A percentile compares a stretch with the other conserved stretches of the same genome.
Evolutionary conservation across 2,113 vertebrate genomes (phyloP).

Genomic region (Accipiter cooperii): DNA sequence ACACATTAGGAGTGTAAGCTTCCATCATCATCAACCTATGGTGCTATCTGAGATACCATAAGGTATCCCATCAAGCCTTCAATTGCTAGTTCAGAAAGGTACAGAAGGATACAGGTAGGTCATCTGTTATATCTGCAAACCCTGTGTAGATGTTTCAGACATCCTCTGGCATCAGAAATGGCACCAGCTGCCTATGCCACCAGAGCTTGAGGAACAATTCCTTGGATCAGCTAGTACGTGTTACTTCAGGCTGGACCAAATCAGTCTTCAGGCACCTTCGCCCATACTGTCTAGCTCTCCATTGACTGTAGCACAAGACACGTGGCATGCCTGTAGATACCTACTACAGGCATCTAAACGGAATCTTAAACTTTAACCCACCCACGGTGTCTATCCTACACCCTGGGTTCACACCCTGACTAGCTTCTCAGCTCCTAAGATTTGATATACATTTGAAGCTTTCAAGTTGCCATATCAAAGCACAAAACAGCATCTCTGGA

Average conservation of each 20-base stretch:
- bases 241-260: neutral
- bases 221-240: neutral
- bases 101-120: neutral
- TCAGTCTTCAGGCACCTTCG: neutral
- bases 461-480: neutral
- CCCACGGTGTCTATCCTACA: neutral
- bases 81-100: neutral
- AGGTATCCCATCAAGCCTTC: neutral
- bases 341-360: neutral
- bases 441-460: neutral
- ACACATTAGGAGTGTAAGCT: neutral
- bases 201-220: neutral
- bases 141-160: neutral
- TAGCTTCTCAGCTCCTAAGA: neutral
- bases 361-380: neutral
- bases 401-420: neutral
- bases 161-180: neutral
- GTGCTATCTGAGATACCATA: neutral
- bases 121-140: neutral
- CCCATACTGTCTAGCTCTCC: neutral
- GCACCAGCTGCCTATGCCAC: neutral
- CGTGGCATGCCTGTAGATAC: neutral
- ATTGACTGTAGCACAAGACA: neutral
- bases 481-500: neutral
- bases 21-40: neutral